Conservation (phyloP, 2,797 vertebrate genomes). For the Typhlichthys subterraneus region DNA sequence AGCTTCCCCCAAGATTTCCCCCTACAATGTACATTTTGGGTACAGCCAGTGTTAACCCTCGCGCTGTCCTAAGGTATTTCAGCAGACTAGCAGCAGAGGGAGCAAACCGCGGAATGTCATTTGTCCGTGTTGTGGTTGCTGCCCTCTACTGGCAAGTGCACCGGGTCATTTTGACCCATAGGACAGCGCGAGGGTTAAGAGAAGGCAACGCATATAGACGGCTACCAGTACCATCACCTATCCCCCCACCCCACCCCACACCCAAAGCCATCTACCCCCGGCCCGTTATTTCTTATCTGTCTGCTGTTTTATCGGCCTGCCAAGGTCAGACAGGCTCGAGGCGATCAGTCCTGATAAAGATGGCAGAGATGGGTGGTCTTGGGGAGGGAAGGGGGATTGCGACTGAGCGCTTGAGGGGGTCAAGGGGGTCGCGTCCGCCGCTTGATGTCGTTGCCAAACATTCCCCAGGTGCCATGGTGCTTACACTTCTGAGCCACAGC, state of each 20-base stretch:
- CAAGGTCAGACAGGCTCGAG: conserved; percentile 76
- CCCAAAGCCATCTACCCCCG: not conserved
- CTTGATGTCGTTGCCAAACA: conserved; percentile 49
- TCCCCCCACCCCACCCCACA: conserved; percentile 11
- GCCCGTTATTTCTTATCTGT: conserved; percentile 63
- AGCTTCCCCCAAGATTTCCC: conserved; percentile 69
- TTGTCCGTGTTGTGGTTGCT: no score
- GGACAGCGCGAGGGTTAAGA: no score
- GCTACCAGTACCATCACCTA: conserved; percentile 1
- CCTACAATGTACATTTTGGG: conserved; percentile 60
- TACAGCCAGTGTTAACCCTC: conserved; percentile 54
- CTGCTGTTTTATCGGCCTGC: conserved; percentile 68
- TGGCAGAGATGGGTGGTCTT: conserved; percentile 39
- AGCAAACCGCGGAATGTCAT: no score
- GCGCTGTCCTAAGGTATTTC: no score
- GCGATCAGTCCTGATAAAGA: conserved; percentile 73
- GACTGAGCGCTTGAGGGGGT: conserved; percentile 20
- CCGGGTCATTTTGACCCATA: no score
- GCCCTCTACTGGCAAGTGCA: no score
- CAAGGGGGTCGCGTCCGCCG: conserved; percentile 47
- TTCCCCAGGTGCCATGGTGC: conserved; percentile 21
- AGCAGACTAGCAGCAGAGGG: no score
- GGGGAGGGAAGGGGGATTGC: not conserved
- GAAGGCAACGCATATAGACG: conserved; percentile 36
- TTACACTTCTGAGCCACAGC: conserved; percentile 43